phyloP scores from a whole-genome alignment of 2,888 invertebrate species.

The Sclerodermus sp. region DNA sequence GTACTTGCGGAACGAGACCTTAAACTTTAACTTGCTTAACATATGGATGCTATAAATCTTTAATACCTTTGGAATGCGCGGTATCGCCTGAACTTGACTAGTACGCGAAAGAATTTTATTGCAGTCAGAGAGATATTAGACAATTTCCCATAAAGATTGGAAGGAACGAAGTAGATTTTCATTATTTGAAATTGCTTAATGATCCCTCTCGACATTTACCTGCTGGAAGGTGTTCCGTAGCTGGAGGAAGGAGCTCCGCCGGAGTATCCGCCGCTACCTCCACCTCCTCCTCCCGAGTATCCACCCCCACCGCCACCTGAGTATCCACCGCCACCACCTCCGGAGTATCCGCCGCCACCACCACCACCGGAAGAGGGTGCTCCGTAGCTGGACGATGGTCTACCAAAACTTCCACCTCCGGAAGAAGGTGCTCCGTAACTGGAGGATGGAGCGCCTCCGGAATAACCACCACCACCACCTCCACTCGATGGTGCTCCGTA shows the following conservation, averaged over 20 bases:
- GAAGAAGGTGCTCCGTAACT: slow-evolving; percentile 30
- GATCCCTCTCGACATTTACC: too few relatives aligned
- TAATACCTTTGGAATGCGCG: too few relatives aligned
- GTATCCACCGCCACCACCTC: slow-evolving; percentile 57
- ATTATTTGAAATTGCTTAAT: too few relatives aligned
- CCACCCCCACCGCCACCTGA: slow-evolving; percentile 22
- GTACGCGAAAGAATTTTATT: too few relatives aligned
- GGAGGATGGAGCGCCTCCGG: slow-evolving; percentile 22
- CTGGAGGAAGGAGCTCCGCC: slow-evolving; percentile 34
- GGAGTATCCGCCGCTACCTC: slow-evolving; percentile 23
- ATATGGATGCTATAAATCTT: too few relatives aligned
- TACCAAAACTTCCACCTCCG: slow-evolving; percentile 31
- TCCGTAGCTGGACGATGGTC: slow-evolving; percentile 57
- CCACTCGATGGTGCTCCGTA: slow-evolving; percentile 50
- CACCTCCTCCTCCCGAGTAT: slow-evolving; percentile 17
- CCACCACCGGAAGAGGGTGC: slow-evolving; percentile 29
- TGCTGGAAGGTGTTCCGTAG: slow-evolving; percentile 45
- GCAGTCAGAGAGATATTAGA: too few relatives aligned
- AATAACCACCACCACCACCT: slow-evolving; percentile 18
- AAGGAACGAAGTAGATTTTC: too few relatives aligned
- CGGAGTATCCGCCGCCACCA: slow-evolving; percentile 57
- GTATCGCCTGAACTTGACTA: too few relatives aligned
- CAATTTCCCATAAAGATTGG: too few relatives aligned
- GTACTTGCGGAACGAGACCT: too few relatives aligned
- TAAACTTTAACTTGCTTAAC: too few relatives aligned